Percentiles rank a stretch among this genome's conserved stretches.
Evolutionary conservation across 2,797 vertebrate species (phyloP).

Genomic region (Falco naumanni): DNA sequence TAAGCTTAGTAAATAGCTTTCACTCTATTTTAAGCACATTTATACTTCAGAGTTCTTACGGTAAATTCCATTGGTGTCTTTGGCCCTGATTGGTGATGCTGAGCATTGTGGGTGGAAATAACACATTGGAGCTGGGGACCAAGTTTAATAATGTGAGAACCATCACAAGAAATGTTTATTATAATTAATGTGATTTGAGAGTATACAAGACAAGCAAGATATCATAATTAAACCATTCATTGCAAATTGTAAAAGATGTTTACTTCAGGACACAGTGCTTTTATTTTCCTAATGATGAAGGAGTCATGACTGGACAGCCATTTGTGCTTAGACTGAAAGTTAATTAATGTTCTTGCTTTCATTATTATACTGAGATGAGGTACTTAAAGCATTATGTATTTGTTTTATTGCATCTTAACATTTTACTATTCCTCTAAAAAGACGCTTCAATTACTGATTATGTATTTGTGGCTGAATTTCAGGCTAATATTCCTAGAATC

Average conservation of each 20-base stretch:
- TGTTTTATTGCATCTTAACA: background rate
- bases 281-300: background rate
- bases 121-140: background rate
- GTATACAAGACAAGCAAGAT: background rate
- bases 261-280: background rate
- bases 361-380: background rate
- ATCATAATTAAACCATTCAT: background rate
- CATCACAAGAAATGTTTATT: background rate
- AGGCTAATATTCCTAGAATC: background rate
- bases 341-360: background rate
- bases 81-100: background rate
- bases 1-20: background rate
- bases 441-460: background rate
- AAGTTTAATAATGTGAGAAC: background rate
- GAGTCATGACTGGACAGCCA: background rate
- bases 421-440: background rate
- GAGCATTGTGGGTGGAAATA: background rate
- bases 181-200: background rate
- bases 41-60: background rate
- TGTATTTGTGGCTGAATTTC: background rate
- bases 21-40: background rate
- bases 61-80: background rate
- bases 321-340: background rate
- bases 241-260: background rate
- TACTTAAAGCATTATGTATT: background rate